Conservation (phyloP, 2,113 vertebrate genomes). For the Mormyrus iriodes region DNA sequence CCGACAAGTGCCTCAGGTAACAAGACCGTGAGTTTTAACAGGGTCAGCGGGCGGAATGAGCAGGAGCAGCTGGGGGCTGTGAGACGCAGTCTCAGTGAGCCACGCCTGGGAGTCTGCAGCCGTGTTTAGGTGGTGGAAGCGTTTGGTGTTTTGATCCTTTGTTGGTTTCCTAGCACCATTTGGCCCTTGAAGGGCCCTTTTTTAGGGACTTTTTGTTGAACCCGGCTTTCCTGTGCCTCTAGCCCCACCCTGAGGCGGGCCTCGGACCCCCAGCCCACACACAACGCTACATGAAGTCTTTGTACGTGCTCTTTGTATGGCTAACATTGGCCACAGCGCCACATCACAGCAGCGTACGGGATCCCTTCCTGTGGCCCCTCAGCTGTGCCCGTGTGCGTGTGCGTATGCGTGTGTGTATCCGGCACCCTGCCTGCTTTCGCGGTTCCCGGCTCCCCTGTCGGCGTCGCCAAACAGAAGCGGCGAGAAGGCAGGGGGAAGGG, state of each 20-base stretch:
- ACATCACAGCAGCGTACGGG: not conserved
- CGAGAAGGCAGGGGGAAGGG: conserved; percentile 20
- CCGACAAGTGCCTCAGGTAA: not conserved
- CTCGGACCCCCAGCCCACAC: not conserved
- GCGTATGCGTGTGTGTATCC: not conserved
- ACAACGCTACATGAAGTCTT: not conserved
- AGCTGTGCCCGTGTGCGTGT: not conserved
- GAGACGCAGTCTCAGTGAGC: not conserved
- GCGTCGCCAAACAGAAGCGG: conserved; percentile 43
- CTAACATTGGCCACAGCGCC: not conserved
- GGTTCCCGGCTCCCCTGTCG: conserved; percentile 23
- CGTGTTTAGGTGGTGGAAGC: not conserved
- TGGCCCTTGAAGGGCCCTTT: not conserved
- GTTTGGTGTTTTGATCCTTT: not conserved
- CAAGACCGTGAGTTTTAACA: not conserved
- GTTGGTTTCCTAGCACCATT: not conserved
- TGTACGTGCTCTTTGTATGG: not conserved
- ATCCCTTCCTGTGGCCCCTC: no score
- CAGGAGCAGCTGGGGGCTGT: not conserved
- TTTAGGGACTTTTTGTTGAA: not conserved
- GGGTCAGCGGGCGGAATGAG: not conserved
- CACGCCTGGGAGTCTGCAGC: not conserved
- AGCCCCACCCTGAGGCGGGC: not conserved
- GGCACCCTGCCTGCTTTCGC: conserved; percentile 24
- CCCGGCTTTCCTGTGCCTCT: not conserved